Percentiles rank a stretch among this genome's conserved stretches.
These are phyloP conservation scores for Drosophila niveifrons DNA, from an alignment of 2,888 invertebrate genomes.

Conservation along the genomic window DNA sequence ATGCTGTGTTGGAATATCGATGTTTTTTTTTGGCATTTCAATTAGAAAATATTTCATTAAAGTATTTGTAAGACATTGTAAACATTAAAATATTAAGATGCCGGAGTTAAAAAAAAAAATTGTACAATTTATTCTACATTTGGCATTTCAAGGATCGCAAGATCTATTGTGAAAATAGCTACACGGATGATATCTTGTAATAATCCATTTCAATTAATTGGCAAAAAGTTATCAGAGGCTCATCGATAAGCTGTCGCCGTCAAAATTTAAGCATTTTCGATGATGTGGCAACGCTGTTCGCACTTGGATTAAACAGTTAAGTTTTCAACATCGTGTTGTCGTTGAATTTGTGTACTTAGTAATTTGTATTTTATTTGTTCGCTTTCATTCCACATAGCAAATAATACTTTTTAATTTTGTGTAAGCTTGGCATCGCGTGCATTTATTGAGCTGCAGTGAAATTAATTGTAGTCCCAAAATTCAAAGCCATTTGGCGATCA, in stretches of 20 bases:
- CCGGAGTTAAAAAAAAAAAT: too few species aligned
- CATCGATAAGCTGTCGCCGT: neutral
- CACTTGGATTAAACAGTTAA: neutral
- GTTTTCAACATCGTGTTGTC: neutral
- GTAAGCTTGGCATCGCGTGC: conserved; percentile 19
- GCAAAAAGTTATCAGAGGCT: too few species aligned
- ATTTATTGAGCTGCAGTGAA: conserved; percentile 8
- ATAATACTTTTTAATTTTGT: conserved; percentile 14
- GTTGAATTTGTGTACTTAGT: neutral
- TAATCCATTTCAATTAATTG: too few species aligned
- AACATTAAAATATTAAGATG: too few species aligned
- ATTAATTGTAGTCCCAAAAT: conserved; percentile 23
- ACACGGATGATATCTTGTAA: too few species aligned
- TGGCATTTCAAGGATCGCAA: too few species aligned
- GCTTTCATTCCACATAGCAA: conserved; percentile 19
- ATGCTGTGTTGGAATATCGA: too few species aligned
- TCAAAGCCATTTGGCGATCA: conserved; percentile 12
- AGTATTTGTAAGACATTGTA: too few species aligned
- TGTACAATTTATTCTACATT: too few species aligned
- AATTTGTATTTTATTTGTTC: conserved; percentile 6
- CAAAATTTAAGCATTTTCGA: neutral
- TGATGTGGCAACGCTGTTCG: neutral
- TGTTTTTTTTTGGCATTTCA: too few species aligned
- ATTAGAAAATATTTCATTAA: too few species aligned
- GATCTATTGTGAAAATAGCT: too few species aligned